Conservation (phyloP, 2,113 vertebrate species). For the Heterocephalus glaber region DNA sequence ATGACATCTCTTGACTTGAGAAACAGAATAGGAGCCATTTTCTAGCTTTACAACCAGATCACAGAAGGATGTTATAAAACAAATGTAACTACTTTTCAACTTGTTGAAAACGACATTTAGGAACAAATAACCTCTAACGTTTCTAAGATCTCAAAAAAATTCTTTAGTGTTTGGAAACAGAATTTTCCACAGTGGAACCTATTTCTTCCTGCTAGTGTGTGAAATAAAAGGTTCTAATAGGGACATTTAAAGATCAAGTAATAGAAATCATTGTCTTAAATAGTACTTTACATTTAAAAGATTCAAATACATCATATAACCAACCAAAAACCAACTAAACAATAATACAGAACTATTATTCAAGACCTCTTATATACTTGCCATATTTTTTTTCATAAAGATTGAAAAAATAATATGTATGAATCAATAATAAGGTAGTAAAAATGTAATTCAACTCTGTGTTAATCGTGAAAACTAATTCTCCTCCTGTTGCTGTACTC, state of each 20-base stretch:
- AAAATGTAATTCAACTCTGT: background rate
- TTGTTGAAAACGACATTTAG: background rate
- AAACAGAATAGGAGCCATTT: background rate
- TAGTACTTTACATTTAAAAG: background rate
- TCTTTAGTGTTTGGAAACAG: background rate
- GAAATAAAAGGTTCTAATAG: background rate
- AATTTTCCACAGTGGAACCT: background rate
- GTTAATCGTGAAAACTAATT: too few species aligned
- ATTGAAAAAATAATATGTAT: background rate
- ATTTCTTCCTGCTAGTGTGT: background rate
- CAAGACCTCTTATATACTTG: background rate
- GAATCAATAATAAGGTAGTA: background rate
- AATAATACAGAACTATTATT: background rate
- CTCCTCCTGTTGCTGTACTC: background rate
- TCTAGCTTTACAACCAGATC: slow-evolving; percentile 6
- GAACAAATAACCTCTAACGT: background rate
- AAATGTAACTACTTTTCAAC: background rate
- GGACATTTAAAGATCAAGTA: slow-evolving; percentile 1
- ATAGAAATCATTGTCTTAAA: background rate
- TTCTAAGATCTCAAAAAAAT: background rate
- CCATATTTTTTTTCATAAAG: background rate
- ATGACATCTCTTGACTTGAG: background rate
- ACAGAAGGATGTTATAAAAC: background rate
- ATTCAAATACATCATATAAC: background rate
- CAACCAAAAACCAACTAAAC: background rate